Evolutionary conservation across 2,888 invertebrate species (phyloP), one percentile per base, ranked within the genome.

Genomic region (Ypsolopha scabrella): DNA sequence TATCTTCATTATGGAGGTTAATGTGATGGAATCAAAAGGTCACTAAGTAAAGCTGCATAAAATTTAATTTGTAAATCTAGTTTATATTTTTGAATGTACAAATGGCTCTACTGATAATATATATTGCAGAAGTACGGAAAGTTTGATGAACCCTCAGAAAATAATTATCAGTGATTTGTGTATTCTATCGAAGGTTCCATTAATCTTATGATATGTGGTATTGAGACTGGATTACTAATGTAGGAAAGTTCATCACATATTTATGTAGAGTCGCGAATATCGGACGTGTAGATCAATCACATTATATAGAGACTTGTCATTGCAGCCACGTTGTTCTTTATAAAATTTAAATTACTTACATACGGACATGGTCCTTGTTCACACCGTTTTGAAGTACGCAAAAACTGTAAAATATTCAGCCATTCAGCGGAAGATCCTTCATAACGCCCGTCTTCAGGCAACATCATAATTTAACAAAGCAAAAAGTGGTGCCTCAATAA

Each of bases 381-480:
- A 47, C 41, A 24, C 43, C 47, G 51, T 55, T 52, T 54, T 49
- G 49, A 52, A 52, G 43, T 53, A 55, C 54, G 67, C 64, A 72
- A 78, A 75, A 76, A 75, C 68, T 61, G 64, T 67, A 63, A 65
- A 72, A 65, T 64, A 61, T 66, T 64, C 65, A 64, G 64, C 62
- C 57, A 61, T 48, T 39, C 48, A 60, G 58, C 61, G 57, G 50
- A 35, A 60, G 59, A 57, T 61, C 55, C 41, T 50, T 52, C 49
- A 50, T 50, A 52, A 48, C 53, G 48, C 33, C 55, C 63, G 63
- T 64, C 70, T 73, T 67, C 70, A 70, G 65, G 59, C 70, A 66
- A 81, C 79, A 77, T 80, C 80, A 80, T 81, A 80, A 83, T 82
- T 81, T 80, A 79, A 70, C 67, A 60, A 62, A 58, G 67, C 69